These are phyloP conservation scores for Drosophila sucinea DNA, from an alignment of 1,140 invertebrate species.

Conservation along the genomic window DNA sequence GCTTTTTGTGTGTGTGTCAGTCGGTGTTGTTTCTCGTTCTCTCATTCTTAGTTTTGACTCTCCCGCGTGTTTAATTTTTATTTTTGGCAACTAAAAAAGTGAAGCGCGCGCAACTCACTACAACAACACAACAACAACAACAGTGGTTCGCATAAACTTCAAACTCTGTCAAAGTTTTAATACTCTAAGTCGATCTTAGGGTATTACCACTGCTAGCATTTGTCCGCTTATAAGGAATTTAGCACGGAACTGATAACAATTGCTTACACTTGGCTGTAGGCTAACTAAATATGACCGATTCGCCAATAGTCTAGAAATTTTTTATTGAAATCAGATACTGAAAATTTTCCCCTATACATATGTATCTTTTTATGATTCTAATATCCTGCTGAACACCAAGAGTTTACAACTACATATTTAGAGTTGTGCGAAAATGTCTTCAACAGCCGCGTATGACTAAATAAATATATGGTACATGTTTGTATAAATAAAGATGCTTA, in stretches of 20 bases:
- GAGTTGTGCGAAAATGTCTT: too few species aligned
- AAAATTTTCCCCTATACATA: too few species aligned
- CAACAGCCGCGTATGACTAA: too few species aligned
- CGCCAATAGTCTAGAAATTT: background rate
- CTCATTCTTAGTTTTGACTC: constrained; percentile 15
- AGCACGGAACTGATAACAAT: background rate
- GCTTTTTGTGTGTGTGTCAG: background rate
- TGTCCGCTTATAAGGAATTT: background rate
- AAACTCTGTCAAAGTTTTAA: constrained; percentile 3
- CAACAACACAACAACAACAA: constrained; percentile 12
- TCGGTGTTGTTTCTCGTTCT: constrained; percentile 10
- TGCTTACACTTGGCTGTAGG: background rate
- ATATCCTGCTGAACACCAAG: too few species aligned
- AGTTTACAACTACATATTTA: too few species aligned
- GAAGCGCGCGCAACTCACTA: constrained; percentile 67
- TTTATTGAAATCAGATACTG: too few species aligned
- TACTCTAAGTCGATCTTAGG: background rate
- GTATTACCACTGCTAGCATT: background rate
- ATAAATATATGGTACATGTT: too few species aligned
- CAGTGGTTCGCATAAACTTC: background rate
- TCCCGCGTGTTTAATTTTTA: constrained; percentile 64
- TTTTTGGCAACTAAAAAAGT: constrained; percentile 69
- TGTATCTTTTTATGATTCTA: too few species aligned
- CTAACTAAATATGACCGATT: background rate
- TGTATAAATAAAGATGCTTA: too few species aligned